A percentile compares a stretch with the other conserved stretches of the same genome.
phyloP scores from a whole-genome alignment of 2,113 vertebrate species.

The Malurus alboscapulatus region DNA sequence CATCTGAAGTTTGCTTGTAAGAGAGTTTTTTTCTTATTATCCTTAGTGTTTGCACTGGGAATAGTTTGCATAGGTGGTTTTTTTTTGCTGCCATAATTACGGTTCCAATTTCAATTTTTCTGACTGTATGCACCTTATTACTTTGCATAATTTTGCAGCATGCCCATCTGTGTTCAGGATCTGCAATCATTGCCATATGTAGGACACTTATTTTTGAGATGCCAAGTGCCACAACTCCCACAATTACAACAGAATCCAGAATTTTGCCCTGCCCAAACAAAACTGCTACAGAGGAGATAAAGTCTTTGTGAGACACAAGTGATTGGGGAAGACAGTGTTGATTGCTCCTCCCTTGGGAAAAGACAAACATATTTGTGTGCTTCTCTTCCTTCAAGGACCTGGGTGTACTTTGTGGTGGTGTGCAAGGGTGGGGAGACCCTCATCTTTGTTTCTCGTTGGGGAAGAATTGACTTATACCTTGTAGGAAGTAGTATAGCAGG shows the following conservation, averaged over 20 bases:
- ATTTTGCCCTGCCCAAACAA: background rate
- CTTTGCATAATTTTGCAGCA: background rate
- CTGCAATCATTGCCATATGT: background rate
- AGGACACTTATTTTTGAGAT: conserved; percentile 22
- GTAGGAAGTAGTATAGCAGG: background rate
- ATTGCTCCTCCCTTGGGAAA: background rate
- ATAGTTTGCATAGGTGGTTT: background rate
- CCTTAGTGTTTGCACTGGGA: background rate
- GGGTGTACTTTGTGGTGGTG: background rate
- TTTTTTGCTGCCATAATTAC: background rate
- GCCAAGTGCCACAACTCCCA: background rate
- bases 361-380: background rate
- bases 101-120: background rate
- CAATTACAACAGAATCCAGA: background rate
- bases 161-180: background rate
- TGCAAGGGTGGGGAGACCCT: background rate
- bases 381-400: background rate
- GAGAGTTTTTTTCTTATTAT: background rate
- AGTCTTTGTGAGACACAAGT: background rate
- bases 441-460: background rate
- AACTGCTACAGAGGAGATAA: background rate
- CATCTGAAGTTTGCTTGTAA: background rate
- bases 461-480: background rate
- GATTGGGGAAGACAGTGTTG: background rate
- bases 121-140: background rate